Percentiles rank a stretch among this genome's conserved stretches.
phyloP scores from a whole-genome alignment of 2,888 invertebrate genomes.

The Fissipunctia ypsillon region DNA sequence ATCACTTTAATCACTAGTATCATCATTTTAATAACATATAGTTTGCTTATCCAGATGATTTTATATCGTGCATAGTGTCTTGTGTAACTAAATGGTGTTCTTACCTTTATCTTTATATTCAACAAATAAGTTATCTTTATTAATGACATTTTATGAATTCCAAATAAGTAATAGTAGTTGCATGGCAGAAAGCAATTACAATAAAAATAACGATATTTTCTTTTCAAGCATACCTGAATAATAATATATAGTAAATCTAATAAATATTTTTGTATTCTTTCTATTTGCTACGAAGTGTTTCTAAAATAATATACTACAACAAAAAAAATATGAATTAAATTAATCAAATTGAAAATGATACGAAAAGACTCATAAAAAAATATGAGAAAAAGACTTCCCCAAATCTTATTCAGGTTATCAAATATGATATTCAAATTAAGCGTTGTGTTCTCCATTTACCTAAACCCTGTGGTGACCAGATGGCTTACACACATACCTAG shows the following conservation, averaged over 20 bases:
- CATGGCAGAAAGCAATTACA: conserved; percentile 22
- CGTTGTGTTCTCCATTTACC: too few relatives aligned
- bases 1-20: conserved; percentile 24
- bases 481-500: neutral
- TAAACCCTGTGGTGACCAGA: too few relatives aligned
- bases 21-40: conserved; percentile 21
- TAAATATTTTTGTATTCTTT: neutral
- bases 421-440: neutral
- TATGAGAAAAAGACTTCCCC: neutral
- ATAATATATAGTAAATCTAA: neutral
- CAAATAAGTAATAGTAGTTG: neutral
- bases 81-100: conserved; percentile 3
- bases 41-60: conserved; percentile 22
- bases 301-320: neutral
- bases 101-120: conserved; percentile 3
- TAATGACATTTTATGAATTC: neutral
- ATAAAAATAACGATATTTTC: conserved; percentile 10
- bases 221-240: conserved; percentile 11
- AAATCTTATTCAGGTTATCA: neutral
- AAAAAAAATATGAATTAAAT: neutral
- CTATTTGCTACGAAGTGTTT: neutral
- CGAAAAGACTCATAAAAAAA: neutral
- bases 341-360: too few relatives aligned
- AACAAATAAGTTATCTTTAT: neutral
- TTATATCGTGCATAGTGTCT: conserved; percentile 6